Percentiles rank a stretch among this genome's conserved stretches.
phyloP scores from a whole-genome alignment of 2,888 invertebrate genomes.

The Panorpa germanica region DNA sequence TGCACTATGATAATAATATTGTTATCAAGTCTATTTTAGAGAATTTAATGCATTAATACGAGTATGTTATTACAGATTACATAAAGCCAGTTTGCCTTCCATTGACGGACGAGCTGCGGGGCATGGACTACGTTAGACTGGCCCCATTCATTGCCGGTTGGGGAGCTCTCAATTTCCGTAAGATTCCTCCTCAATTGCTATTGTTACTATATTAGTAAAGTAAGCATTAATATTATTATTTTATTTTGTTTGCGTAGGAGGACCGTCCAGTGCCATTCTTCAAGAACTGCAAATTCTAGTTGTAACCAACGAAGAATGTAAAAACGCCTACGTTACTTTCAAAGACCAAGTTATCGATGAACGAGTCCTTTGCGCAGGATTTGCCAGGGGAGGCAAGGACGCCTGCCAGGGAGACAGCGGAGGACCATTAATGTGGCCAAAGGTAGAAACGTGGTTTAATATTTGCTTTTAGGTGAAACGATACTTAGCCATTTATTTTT shows the following conservation, averaged over 20 bases:
- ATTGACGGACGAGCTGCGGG: constrained; percentile 27
- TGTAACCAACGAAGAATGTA: constrained; percentile 38
- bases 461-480: too few species aligned
- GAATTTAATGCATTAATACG: too few species aligned
- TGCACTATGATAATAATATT: too few species aligned
- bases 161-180: constrained; percentile 23
- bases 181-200: too few species aligned
- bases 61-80: constrained; percentile 36
- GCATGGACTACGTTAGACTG: constrained; percentile 31
- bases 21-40: too few species aligned
- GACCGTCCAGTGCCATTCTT: constrained; percentile 40
- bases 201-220: constrained; percentile 5
- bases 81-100: constrained; percentile 66
- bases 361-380: constrained; percentile 52
- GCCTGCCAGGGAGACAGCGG: constrained; percentile 70
- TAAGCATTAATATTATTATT: neutral
- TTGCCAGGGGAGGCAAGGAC: constrained; percentile 41
- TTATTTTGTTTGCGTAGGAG: constrained; percentile 28
- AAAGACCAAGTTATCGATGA: constrained; percentile 35
- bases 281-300: constrained; percentile 56
- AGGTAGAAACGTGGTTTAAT: constrained; percentile 22
- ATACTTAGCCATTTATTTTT: too few species aligned
- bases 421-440: constrained; percentile 52
- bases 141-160: constrained; percentile 54
- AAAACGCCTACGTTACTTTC: constrained; percentile 33